Base-by-base conservation (phyloP, 2,888 invertebrate species). In the Eurytoma californica region DNA sequence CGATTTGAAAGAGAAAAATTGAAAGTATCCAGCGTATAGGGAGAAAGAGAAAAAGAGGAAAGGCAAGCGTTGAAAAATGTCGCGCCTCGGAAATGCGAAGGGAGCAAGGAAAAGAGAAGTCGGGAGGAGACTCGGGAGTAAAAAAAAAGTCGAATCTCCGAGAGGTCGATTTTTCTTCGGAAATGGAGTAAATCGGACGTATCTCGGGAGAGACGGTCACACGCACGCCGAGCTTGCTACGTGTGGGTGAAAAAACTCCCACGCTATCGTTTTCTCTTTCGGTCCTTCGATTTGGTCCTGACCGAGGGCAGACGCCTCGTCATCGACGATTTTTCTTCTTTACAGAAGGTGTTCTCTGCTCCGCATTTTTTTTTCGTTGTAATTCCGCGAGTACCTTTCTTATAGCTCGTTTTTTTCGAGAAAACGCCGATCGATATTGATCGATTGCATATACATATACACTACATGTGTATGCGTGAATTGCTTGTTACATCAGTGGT, bases 241-340 rank as follows among this genome's bases (percentile, higher is more conserved):
- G 47, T 24, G 47, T 1, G n/a, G 18, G 57, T 51, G 67, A 68
- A 72, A 72, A 78, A 68, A 53, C 57, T 55, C 51, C 14, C 39
- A 9, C 58, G 49, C 69, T 80, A 77, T 77, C 80, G 49, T 57
- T 76, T 55, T 72, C 61, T 75, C 58, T 58, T 24, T 61, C 49
- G 28, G 47, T 24, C 72, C 39, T 39, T 73, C 69, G 60, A 73
- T 73, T 58, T 68, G 39, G 30, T 61, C 61, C 16, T 20, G n/a
- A 57, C 20, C 58, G 18, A 69, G 76, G 73, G 73, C 80, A 73
- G 80, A 58, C 68, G 73, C 73, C 73, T 77, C 73, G 80, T 80
- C 82, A 80, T 79, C 80, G 79, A 75, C 66, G 60, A 77, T 80
- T 83, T 80, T 80, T 77, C 65, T 77, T 70, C 65, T 60, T 58